Evolutionary conservation across 2,113 vertebrate species (phyloP).

Genomic region (Empidonax traillii): DNA sequence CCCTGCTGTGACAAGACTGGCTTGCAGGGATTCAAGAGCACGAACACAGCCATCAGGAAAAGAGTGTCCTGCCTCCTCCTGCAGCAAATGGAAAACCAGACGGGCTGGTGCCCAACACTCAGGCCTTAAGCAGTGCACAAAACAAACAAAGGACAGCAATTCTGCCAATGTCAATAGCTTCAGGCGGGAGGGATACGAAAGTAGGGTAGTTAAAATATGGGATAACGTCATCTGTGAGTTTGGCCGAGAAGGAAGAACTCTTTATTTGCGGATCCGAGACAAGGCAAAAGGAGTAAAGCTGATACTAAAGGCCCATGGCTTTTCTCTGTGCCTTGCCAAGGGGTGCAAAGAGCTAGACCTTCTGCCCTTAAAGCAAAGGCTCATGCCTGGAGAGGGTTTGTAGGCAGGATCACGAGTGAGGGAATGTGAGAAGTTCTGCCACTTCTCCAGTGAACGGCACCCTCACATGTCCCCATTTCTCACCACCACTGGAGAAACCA

Average conservation of each 20-base stretch:
- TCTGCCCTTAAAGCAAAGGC: not conserved
- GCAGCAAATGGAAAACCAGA: not conserved
- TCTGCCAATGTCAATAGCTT: conserved; percentile 44
- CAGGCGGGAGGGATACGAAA: conserved; percentile 34
- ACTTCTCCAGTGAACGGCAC: not conserved
- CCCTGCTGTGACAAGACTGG: not conserved
- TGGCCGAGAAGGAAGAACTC: not conserved
- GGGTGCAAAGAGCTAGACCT: not conserved
- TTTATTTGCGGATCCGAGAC: not conserved
- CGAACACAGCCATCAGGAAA: not conserved
- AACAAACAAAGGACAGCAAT: conserved; percentile 46
- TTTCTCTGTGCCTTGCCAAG: not conserved
- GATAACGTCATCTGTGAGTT: not conserved
- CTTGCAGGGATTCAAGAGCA: not conserved
- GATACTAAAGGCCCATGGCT: not conserved
- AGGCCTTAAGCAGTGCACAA: conserved; percentile 28
- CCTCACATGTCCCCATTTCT: not conserved
- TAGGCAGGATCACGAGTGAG: not conserved
- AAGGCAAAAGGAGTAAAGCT: not conserved
- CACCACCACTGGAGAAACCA: not conserved
- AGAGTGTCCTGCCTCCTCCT: not conserved
- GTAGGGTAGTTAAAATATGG: conserved; percentile 30
- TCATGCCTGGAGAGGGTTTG: not conserved
- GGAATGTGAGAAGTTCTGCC: conserved; percentile 8
- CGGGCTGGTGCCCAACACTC: not conserved